Conservation (phyloP, 2,113 vertebrate species). For the Anhinga anhinga region DNA sequence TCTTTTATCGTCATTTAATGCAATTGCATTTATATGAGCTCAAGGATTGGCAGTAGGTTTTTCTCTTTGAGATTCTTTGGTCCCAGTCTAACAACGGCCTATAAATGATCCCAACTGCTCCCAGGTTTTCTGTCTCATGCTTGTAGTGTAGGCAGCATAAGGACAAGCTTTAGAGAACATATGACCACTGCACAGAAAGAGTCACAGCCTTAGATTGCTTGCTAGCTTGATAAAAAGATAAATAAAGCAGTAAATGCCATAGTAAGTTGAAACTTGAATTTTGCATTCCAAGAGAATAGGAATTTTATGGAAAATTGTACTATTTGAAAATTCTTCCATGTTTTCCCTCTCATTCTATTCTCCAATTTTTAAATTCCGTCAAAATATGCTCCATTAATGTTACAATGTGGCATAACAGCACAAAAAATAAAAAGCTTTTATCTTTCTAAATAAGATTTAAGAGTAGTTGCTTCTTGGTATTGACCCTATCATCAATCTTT, state of each 20-base stretch:
- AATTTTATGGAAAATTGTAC: not conserved
- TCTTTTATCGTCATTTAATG: not conserved
- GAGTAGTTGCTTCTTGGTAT: not conserved
- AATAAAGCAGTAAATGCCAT: not conserved
- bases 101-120: not conserved
- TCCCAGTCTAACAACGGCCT: not conserved
- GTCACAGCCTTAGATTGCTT: not conserved
- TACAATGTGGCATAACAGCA: not conserved
- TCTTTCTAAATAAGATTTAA: not conserved
- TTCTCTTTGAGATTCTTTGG: not conserved
- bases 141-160: not conserved
- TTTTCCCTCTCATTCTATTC: not conserved
- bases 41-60: not conserved
- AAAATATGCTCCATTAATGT: not conserved
- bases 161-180: not conserved
- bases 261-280: not conserved
- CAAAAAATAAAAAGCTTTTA: not conserved
- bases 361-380: not conserved
- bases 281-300: not conserved
- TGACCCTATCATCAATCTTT: not conserved
- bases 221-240: not conserved
- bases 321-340: not conserved
- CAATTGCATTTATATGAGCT: not conserved
- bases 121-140: not conserved
- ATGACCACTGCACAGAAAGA: not conserved